These are phyloP conservation scores for Drosophila macrospina DNA, from an alignment of 2,888 invertebrate genomes.

Conservation along the genomic window DNA sequence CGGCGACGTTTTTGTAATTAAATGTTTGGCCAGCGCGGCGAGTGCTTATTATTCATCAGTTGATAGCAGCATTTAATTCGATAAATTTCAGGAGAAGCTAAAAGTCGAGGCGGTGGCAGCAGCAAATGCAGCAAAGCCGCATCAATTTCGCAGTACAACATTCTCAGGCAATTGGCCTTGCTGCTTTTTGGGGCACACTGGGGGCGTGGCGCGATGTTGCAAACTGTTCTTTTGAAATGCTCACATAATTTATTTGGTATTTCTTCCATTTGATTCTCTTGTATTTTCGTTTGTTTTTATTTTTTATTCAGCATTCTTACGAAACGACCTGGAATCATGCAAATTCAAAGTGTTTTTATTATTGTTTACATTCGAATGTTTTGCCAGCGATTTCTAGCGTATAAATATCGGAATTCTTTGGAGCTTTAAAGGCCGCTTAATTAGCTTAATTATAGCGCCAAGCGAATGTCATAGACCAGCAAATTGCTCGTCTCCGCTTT, in stretches of 20 bases:
- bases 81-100: conserved; percentile 24
- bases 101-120: conserved; percentile 2
- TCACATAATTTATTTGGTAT: conserved; percentile 73
- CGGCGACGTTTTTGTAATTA: conserved; percentile 78
- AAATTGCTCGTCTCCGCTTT: conserved; percentile 42
- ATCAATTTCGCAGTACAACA: conserved; percentile 64
- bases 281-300: conserved; percentile 6
- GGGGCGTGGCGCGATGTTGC: conserved; percentile 65
- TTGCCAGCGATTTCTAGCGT: conserved; percentile 32
- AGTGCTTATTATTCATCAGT: conserved; percentile 74
- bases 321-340: conserved; percentile 74
- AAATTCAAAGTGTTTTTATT: conserved; percentile 63
- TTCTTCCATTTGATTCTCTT: conserved; percentile 25
- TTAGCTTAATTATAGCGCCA: conserved; percentile 71
- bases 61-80: conserved; percentile 57
- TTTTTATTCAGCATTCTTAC: conserved; percentile 47
- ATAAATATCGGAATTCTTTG: conserved; percentile 39
- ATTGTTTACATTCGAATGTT: conserved; percentile 61
- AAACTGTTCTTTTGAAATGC: conserved; percentile 73
- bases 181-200: conserved; percentile 45
- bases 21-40: conserved; percentile 53
- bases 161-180: conserved; percentile 68
- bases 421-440: conserved; percentile 63
- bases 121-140: conserved; percentile 59
- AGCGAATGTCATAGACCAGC: conserved; percentile 64